Evolutionary conservation across 2,888 invertebrate species (phyloP).

Genomic region (Caenorhabditis sp.): DNA sequence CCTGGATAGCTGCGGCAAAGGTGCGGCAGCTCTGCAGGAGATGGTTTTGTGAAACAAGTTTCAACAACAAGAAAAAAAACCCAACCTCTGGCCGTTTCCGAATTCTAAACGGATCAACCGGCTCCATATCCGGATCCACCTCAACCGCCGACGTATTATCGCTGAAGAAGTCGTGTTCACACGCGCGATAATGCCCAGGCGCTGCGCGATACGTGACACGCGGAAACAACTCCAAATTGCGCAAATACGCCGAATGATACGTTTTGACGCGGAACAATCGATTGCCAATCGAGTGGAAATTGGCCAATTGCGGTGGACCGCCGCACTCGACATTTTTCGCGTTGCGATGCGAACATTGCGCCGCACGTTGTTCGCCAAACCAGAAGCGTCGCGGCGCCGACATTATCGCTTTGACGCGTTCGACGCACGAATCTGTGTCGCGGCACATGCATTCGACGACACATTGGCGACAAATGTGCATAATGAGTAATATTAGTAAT

Average conservation of each 20-base stretch:
- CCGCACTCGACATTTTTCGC: conserved; percentile 24
- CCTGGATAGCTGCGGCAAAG: no score
- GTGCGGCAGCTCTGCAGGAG: no score
- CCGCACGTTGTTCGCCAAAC: conserved; percentile 54
- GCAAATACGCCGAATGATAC: conserved; percentile 65
- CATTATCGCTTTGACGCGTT: conserved; percentile 43
- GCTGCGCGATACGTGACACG: conserved; percentile 56
- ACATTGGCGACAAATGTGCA: no score
- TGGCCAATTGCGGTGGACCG: conserved; percentile 42
- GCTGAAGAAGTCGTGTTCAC: conserved; percentile 64
- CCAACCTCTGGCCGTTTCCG: conserved; percentile 51
- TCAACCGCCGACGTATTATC: conserved; percentile 38
- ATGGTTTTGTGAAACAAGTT: no score
- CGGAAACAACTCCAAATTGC: conserved; percentile 63
- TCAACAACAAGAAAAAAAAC: conserved; percentile 15
- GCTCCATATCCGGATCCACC: conserved; percentile 62
- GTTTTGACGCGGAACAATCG: conserved; percentile 55
- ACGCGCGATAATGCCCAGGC: conserved; percentile 66
- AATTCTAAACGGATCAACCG: conserved; percentile 61
- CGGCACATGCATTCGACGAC: conserved; percentile 29
- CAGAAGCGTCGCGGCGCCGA: conserved; percentile 53
- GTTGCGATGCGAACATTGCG: conserved; percentile 38
- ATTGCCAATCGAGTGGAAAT: conserved; percentile 50
- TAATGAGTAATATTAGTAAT: background rate
- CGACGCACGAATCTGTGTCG: conserved; percentile 49